phyloP scores from a whole-genome alignment of 2,797 vertebrate genomes.

The Acipenser transmontanus region DNA sequence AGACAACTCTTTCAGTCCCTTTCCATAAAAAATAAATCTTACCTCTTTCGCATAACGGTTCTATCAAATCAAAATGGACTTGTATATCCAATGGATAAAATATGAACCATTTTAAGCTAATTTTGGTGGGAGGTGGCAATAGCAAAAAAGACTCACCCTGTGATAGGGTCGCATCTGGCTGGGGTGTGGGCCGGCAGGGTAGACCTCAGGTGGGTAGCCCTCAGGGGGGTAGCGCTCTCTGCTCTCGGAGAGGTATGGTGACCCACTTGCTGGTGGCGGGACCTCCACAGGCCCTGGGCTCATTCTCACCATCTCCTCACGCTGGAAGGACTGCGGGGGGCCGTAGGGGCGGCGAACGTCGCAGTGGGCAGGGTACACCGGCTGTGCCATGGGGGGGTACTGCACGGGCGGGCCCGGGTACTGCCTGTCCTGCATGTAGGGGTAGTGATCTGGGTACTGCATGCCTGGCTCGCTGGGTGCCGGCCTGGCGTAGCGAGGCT shows the following conservation, averaged over 20 bases:
- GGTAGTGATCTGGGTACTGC: constrained; percentile 60
- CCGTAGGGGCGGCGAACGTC: constrained; percentile 54
- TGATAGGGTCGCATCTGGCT: constrained; percentile 59
- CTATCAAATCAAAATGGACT: too few relatives aligned
- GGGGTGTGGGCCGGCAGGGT: constrained; percentile 56
- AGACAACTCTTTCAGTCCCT: too few relatives aligned
- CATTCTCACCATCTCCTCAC: constrained; percentile 61
- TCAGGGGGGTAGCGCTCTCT: constrained; percentile 65
- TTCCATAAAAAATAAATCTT: too few relatives aligned
- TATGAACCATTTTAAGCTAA: too few relatives aligned
- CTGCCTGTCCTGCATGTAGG: constrained; percentile 62
- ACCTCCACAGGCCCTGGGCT: constrained; percentile 65
- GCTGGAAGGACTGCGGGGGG: constrained; percentile 51
- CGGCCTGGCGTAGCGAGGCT: constrained; percentile 56
- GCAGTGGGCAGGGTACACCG: constrained; percentile 56
- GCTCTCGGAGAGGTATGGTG: constrained; percentile 58
- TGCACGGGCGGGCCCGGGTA: constrained; percentile 52
- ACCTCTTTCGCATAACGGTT: too few relatives aligned
- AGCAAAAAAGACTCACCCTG: constrained; percentile 45
- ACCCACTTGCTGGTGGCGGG: constrained; percentile 48
- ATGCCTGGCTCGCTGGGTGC: constrained; percentile 53
- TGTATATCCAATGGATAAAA: too few relatives aligned
- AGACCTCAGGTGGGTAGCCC: constrained; percentile 37
- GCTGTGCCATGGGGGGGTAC: constrained; percentile 49
- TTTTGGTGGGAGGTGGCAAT: too few relatives aligned